A percentile compares a stretch with the other conserved stretches of the same genome.
phyloP scores from a whole-genome alignment of 2,797 vertebrate genomes.

The Chromobotia macracanthus region DNA sequence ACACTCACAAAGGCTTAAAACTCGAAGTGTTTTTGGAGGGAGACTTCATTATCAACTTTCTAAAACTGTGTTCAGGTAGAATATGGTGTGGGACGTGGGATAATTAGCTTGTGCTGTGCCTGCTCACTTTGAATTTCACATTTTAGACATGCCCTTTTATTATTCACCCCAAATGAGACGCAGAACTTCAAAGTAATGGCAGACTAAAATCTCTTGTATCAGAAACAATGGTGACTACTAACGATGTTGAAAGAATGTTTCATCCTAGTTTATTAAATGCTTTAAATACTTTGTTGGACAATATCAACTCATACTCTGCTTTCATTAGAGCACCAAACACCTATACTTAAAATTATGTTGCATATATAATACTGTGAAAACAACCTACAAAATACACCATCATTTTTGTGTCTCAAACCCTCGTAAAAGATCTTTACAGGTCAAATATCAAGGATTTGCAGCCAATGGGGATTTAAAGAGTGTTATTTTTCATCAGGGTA shows the following conservation, averaged over 20 bases:
- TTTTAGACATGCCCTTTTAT: constrained; percentile 43
- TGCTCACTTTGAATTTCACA: constrained; percentile 47
- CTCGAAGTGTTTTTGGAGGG: neutral
- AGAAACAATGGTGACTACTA: constrained; percentile 2
- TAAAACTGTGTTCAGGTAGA: constrained; percentile 27
- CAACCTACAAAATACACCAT: neutral
- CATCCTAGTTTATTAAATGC: constrained; percentile 32
- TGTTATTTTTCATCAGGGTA: neutral
- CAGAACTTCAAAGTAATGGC: constrained; percentile 20
- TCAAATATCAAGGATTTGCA: neutral
- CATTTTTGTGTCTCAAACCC: neutral
- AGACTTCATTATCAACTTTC: constrained; percentile 10
- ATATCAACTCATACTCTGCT: neutral
- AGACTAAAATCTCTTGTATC: constrained; percentile 4
- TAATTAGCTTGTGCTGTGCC: constrained; percentile 39
- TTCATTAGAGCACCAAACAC: constrained; percentile 8
- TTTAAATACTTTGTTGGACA: constrained; percentile 7
- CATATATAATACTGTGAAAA: neutral
- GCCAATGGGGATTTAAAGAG: neutral
- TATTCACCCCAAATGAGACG: constrained; percentile 24
- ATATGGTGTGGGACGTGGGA: constrained; percentile 14
- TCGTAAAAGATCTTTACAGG: neutral
- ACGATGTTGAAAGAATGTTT: constrained; percentile 12
- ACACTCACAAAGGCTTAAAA: neutral
- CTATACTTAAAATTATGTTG: neutral